Conservation (phyloP, 92 coral and sea anemone species). For the Zoanthus sociatus region DNA sequence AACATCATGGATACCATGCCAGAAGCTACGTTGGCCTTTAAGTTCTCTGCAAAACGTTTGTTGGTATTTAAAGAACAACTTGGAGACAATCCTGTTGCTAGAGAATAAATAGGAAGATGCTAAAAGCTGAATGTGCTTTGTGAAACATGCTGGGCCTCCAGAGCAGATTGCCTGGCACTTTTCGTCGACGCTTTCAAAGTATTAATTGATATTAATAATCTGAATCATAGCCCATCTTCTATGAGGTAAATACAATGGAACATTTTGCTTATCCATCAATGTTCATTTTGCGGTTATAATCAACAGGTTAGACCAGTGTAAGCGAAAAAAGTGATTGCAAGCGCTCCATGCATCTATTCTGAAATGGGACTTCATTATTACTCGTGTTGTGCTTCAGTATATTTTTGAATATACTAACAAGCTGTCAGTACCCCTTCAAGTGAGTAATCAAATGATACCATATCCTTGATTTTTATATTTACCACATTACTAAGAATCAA, state of each 20-base stretch:
- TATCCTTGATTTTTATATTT: no score
- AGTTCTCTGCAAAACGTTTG: neutral
- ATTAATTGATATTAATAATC: conserved; percentile 1
- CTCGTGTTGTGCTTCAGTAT: no score
- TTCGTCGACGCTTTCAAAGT: conserved; percentile 5
- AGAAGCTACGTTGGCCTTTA: neutral
- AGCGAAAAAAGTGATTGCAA: conserved; percentile 35
- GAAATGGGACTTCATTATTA: conserved; percentile 41
- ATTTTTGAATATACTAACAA: no score
- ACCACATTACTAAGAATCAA: no score
- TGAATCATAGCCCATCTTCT: conserved; percentile 27
- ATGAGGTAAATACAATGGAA: conserved; percentile 35
- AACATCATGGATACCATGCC: conserved; percentile 20
- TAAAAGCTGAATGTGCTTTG: conserved; percentile 24
- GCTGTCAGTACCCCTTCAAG: no score
- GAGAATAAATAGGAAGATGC: conserved; percentile 57
- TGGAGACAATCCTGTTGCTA: neutral
- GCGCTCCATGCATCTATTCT: conserved; percentile 39
- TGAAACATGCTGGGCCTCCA: neutral
- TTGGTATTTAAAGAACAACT: conserved; percentile 39
- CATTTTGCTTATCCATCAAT: conserved; percentile 24
- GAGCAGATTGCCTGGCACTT: conserved; percentile 4
- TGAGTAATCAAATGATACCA: no score
- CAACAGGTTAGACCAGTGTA: conserved; percentile 30
- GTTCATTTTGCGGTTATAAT: conserved; percentile 33